phyloP scores from a whole-genome alignment of 2,113 vertebrate genomes.

The Sisor rabdophorus region DNA sequence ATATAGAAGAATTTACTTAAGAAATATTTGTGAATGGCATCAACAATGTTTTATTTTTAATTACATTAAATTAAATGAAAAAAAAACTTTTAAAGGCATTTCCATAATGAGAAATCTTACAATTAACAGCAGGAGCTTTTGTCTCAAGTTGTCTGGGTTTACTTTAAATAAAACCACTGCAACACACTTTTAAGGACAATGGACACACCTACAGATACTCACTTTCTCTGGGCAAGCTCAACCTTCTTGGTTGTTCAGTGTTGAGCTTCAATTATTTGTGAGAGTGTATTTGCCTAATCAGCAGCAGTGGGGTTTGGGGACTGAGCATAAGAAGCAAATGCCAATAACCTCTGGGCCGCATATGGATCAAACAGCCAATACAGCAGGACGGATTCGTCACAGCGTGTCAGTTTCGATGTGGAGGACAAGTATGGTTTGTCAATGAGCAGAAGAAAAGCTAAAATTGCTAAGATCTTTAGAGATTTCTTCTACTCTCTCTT shows the following conservation, averaged over 20 bases:
- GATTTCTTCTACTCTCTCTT: neutral
- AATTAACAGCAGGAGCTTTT: no score
- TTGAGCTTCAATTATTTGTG: slow-evolving; percentile 82
- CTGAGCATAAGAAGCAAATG: slow-evolving; percentile 85
- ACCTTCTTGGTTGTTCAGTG: slow-evolving; percentile 63
- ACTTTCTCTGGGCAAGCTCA: slow-evolving; percentile 45
- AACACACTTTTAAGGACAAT: neutral
- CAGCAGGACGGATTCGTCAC: slow-evolving; percentile 85
- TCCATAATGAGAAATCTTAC: no score
- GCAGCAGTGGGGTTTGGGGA: slow-evolving; percentile 71
- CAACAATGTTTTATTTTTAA: no score
- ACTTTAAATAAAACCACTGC: neutral
- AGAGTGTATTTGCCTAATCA: slow-evolving; percentile 85
- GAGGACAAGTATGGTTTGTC: slow-evolving; percentile 66
- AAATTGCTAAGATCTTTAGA: neutral
- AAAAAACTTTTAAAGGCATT: no score
- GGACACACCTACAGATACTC: slow-evolving; percentile 57
- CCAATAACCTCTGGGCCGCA: slow-evolving; percentile 80
- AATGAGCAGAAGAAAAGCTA: slow-evolving; percentile 61
- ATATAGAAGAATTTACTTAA: neutral
- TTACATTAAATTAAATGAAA: no score
- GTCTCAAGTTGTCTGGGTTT: neutral
- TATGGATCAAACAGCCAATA: slow-evolving; percentile 86
- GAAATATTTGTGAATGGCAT: neutral
- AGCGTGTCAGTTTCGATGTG: slow-evolving; percentile 77